A percentile compares a stretch with the other conserved stretches of the same genome.
Conservation (phyloP, 2,888 invertebrate species). For the Notocelia uddmanniana region DNA sequence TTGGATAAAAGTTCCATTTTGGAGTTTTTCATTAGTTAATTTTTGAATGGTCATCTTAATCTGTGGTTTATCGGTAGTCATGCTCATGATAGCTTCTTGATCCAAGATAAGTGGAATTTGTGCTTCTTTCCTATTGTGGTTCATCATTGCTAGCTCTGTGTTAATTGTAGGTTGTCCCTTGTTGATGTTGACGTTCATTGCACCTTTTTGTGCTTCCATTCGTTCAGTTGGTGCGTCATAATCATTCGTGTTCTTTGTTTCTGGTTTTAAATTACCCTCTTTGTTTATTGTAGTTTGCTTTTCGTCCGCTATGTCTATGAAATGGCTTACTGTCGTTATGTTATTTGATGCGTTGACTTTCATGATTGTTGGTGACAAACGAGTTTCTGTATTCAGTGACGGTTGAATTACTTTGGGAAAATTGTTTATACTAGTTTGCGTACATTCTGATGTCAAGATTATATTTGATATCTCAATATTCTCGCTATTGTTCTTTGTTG, state of each 20-base stretch:
- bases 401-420: not conserved
- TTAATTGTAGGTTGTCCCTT: not conserved
- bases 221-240: not conserved
- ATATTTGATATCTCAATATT: not conserved
- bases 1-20: not conserved
- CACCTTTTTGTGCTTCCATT: not conserved
- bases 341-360: not conserved
- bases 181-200: not conserved
- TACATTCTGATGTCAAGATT: not conserved
- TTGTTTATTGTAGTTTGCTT: not conserved
- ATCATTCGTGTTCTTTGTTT: not conserved
- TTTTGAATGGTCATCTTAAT: not conserved
- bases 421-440: not conserved
- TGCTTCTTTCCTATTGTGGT: not conserved
- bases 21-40: not conserved
- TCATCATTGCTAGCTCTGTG: not conserved
- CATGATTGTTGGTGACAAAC: not conserved
- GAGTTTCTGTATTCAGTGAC: not conserved
- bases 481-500: not conserved
- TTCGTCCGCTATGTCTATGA: not conserved
- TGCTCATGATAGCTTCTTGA: not conserved
- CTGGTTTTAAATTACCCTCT: not conserved
- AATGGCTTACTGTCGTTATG: not conserved
- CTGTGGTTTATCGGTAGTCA: not conserved
- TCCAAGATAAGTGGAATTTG: conserved; percentile 2